phyloP scores from a whole-genome alignment of 2,888 invertebrate genomes.

The Lasioglossum villosulum region DNA sequence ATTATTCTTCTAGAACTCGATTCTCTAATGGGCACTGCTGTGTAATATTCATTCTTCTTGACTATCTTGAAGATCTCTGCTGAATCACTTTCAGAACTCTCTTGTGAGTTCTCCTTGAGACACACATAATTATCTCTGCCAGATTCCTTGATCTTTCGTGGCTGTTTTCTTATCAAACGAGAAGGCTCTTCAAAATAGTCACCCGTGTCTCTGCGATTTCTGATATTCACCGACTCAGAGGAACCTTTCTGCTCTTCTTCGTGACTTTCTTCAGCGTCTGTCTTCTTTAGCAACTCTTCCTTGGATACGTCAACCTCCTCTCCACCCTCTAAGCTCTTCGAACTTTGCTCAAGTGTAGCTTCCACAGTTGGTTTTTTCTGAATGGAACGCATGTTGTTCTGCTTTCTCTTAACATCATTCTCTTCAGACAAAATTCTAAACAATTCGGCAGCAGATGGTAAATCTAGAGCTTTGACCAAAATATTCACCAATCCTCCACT shows the following conservation, averaged over 20 bases:
- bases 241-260: neutral
- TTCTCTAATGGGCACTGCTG: neutral
- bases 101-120: neutral
- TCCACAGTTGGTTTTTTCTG: neutral
- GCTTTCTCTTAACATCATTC: neutral
- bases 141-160: neutral
- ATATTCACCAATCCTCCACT: neutral
- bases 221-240: neutral
- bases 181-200: neutral
- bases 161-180: neutral
- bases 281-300: neutral
- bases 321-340: neutral
- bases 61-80: neutral
- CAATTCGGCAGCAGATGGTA: conserved; percentile 8
- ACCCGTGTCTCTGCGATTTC: conserved; percentile 24
- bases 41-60: neutral
- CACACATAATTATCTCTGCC: neutral
- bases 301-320: neutral
- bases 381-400: conserved; percentile 14
- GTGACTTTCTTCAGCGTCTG: neutral
- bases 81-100: neutral
- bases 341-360: neutral
- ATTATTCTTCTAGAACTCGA: neutral
- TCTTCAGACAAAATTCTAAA: neutral
- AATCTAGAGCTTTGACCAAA: conserved; percentile 18